Conservation (phyloP, 2,888 invertebrate genomes). For the Epistrophella euchroma region DNA sequence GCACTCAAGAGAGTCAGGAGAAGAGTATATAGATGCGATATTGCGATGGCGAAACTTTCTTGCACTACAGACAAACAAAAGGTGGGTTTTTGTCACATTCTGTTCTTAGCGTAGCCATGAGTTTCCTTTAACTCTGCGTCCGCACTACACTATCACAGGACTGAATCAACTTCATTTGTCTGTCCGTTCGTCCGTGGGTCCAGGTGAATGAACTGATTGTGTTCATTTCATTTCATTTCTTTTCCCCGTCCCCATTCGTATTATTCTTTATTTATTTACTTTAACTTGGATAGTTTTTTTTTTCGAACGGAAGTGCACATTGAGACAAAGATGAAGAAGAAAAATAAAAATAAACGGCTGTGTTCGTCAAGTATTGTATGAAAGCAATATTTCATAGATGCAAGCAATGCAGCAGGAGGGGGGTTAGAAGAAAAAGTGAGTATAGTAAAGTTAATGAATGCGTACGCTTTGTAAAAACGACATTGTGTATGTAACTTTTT, state of each 20-base stretch:
- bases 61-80: slow-evolving; percentile 71
- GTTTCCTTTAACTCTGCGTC: slow-evolving; percentile 34
- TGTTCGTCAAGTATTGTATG: slow-evolving; percentile 39
- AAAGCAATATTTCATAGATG: slow-evolving; percentile 24
- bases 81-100: slow-evolving; percentile 75
- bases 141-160: slow-evolving; percentile 27
- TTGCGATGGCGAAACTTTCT: slow-evolving; percentile 67
- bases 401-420: not conserved
- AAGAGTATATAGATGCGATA: slow-evolving; percentile 23
- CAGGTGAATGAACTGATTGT: slow-evolving; percentile 63
- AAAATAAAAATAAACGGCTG: slow-evolving; percentile 44
- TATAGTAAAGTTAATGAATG: slow-evolving; percentile 70
- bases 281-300: slow-evolving; percentile 56
- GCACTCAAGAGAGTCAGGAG: slow-evolving; percentile 20
- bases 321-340: slow-evolving; percentile 47
- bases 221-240: slow-evolving; percentile 43
- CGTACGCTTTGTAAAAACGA: slow-evolving; percentile 56
- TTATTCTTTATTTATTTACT: slow-evolving; percentile 67
- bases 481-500: slow-evolving; percentile 33
- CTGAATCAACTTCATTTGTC: slow-evolving; percentile 45
- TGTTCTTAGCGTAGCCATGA: slow-evolving; percentile 37
- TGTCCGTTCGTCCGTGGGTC: slow-evolving; percentile 40
- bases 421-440: slow-evolving; percentile 26
- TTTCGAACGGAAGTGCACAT: slow-evolving; percentile 71
- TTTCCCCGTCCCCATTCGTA: slow-evolving; percentile 59